Evolutionary conservation across 2,888 invertebrate genomes (phyloP).

Genomic region (Caenorhabditis uteleia): DNA sequence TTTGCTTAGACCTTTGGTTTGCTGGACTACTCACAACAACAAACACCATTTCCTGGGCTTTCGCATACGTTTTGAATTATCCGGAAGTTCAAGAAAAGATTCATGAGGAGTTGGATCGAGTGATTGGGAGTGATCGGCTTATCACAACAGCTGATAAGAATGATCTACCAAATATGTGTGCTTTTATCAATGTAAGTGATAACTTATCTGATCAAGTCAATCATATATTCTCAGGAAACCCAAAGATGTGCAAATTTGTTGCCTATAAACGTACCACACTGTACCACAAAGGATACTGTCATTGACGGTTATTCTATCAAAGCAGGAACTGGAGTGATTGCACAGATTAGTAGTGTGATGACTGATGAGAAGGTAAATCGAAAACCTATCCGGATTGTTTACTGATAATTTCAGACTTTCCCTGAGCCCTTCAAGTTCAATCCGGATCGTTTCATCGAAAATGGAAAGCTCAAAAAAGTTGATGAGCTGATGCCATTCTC

Average conservation of each 20-base stretch:
- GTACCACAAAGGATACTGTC: conserved; percentile 20
- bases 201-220: not conserved
- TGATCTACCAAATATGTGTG: conserved; percentile 41
- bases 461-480: conserved; percentile 48
- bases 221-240: conserved; percentile 10
- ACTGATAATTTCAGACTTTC: conserved; percentile 5
- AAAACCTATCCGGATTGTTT: not conserved
- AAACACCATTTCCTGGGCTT: conserved; percentile 18
- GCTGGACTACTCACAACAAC: conserved; percentile 30
- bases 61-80: conserved; percentile 25
- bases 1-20: conserved; percentile 32
- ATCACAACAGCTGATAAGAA: conserved; percentile 49
- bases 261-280: conserved; percentile 30
- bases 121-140: conserved; percentile 44
- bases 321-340: conserved; percentile 30
- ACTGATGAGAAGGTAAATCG: conserved; percentile 24
- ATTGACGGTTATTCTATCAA: conserved; percentile 10
- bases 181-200: conserved; percentile 50
- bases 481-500: conserved; percentile 42
- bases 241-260: conserved; percentile 32
- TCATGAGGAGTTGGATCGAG: conserved; percentile 45
- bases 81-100: conserved; percentile 41
- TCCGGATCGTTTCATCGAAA: conserved; percentile 45
- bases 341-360: conserved; percentile 34
- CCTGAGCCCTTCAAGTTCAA: conserved; percentile 23